Base-by-base conservation (phyloP, 2,113 vertebrate species). In the Monarcha castaneiventris region DNA sequence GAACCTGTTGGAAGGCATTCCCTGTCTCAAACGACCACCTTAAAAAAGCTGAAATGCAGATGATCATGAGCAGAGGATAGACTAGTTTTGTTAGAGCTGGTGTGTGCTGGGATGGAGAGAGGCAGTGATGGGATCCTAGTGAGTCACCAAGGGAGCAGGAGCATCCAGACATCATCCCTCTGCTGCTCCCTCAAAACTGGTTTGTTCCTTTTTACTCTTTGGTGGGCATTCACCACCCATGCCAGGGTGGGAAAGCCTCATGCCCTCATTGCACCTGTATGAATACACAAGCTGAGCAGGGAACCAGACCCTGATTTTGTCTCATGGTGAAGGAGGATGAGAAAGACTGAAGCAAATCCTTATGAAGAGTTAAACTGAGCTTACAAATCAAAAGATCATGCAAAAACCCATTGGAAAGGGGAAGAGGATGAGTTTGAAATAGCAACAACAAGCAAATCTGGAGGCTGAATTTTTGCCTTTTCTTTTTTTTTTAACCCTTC, bases 221-320 rank as follows among this genome's bases (percentile, higher is more conserved):
- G 44, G 16, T 39, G 25, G 30, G 10, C 26, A 25, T 0, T 2
- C 16, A 13, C 9, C 16, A 10, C 4, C 25, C 33, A 13, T 5
- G 17, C 29, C 26, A 33, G 25, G 4, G 3, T 16, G 32, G 39
- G 33, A 52, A 43, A 76, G 5, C 41, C 58, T 68, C 0, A 0
- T 61, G 52, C 15, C 22, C 58, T 62, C 4, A 0, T 14, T 54
- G 13, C 35, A 25, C 8, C 61, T 2, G 10, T 17, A 5, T 19
- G 37, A 56, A 12, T 19, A 6, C 22, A 15, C 37, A 66, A 35
- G 8, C 32, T 62, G 63, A 30, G 44, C 7, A 19, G 27, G 26
- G 44, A 73, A 13, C 61, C 35, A 46, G 44, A 17, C 32, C 32
- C 44, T 37, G 52, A 54, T 3, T 11, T 3, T 29, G 27, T 73